Base-by-base conservation (phyloP, 2,888 invertebrate species). In the Cheiracanthium punctorium region DNA sequence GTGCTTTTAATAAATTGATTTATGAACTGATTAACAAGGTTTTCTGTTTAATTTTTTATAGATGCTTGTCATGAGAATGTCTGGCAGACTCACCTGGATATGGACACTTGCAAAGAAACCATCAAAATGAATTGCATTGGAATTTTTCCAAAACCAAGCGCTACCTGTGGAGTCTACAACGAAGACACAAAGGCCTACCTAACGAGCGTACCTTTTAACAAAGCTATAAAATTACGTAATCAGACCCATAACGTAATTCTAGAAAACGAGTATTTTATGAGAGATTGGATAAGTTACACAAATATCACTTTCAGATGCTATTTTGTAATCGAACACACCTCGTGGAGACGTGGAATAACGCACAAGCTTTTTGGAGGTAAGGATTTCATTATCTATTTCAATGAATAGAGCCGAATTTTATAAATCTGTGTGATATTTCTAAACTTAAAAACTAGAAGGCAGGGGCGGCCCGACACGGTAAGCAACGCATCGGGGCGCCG, bases 21-120 rank as follows among this genome's bases (percentile, higher is more conserved):
- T 1, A 0, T 43, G 43, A 43, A 43, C 10, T n/a, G n/a, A n/a
- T n/a, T n/a, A n/a, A n/a, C n/a, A n/a, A n/a, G n/a, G 4, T 32
- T 33, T 29, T 8, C n/a, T 32, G 29, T 30, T 32, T 69, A 17
- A 32, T 43, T 43, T 43, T 67, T 32, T 24, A 4, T 43, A 89
- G 89, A 89, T 80, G 89, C 89, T n/a, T 89, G 89, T 48, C 85
- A 88, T 79, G 89, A 89, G 29, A 84, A 88, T 41, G 84, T 88
- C 12, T 89, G 89, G 89, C 75, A 76, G n/a, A 88, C 86, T 12
- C 71, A 86, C 8, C 73, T 88, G 17, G 88, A 89, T 70, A 88
- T 87, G 87, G 87, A 89, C 72, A 82, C 80, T 14, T 89, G 89
- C 80, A 82, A 81, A 12, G 89, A 89, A 79, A 87, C 80, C 0